These are phyloP conservation scores for Melanotaenia parkinsoni DNA, from an alignment of 2,797 vertebrate species.

Conservation along the genomic window DNA sequence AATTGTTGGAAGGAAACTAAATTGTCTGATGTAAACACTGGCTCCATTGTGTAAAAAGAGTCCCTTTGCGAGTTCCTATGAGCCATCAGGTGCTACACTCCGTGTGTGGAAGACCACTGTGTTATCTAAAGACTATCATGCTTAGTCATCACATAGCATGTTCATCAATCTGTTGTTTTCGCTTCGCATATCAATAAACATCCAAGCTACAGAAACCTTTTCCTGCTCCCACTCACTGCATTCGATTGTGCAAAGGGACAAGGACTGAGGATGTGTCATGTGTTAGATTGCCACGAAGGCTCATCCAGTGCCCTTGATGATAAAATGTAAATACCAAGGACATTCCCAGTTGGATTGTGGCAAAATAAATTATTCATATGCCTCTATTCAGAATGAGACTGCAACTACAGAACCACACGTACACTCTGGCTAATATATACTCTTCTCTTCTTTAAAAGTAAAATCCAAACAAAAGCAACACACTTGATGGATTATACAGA, in stretches of 20 bases:
- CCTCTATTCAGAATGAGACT: conserved; percentile 79
- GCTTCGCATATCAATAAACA: conserved; percentile 34
- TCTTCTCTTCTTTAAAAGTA: conserved; percentile 72
- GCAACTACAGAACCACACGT: conserved; percentile 73
- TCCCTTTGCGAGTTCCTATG: conserved; percentile 58
- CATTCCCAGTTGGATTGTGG: conserved; percentile 79
- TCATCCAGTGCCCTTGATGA: conserved; percentile 82
- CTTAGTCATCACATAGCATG: conserved; percentile 64
- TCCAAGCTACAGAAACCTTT: conserved; percentile 38
- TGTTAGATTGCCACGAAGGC: conserved; percentile 69
- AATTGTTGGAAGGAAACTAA: conserved; percentile 99
- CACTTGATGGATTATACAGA: conserved; percentile 66
- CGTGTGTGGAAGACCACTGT: conserved; percentile 26
- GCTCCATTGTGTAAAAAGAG: conserved; percentile 87
- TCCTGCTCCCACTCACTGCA: conserved; percentile 12
- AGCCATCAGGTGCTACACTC: conserved; percentile 43
- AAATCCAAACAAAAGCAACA: conserved; percentile 73
- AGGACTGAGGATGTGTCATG: conserved; percentile 69
- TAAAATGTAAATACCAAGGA: conserved; percentile 88
- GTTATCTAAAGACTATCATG: conserved; percentile 27
- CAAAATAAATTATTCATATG: conserved; percentile 85
- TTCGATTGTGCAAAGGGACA: conserved; percentile 44
- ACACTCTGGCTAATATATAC: conserved; percentile 70
- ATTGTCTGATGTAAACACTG: conserved; percentile 94
- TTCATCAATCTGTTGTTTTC: conserved; percentile 66